phyloP scores from a whole-genome alignment of 2,888 invertebrate species.

The Thecocarcelia acutangulata region DNA sequence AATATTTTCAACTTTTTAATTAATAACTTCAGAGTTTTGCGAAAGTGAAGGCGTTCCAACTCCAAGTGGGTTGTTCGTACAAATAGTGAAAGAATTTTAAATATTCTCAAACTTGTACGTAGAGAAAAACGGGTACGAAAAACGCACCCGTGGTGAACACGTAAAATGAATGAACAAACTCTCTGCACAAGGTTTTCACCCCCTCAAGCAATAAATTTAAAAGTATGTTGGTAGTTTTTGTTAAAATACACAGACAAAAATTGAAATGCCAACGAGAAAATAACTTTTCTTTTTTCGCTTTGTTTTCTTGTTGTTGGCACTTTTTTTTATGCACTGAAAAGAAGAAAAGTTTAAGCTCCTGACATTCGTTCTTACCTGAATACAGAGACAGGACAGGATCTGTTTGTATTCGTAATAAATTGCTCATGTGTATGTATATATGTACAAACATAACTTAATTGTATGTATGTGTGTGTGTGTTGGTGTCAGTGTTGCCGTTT shows the following conservation, averaged over 20 bases:
- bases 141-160: constrained; percentile 37
- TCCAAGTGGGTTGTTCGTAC: constrained; percentile 28
- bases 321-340: constrained; percentile 10
- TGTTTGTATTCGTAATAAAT: background rate
- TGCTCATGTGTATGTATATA: background rate
- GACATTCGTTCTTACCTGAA: background rate
- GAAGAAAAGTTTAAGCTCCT: background rate
- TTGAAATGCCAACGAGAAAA: constrained; percentile 41
- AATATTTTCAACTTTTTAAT: no score
- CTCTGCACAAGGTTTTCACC: constrained; percentile 63
- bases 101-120: constrained; percentile 32
- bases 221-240: constrained; percentile 24
- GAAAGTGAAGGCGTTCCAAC: no score
- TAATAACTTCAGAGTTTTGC: no score
- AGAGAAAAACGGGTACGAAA: constrained; percentile 1
- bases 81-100: constrained; percentile 16
- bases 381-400: constrained; percentile 1
- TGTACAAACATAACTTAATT: background rate
- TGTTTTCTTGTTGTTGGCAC: no score
- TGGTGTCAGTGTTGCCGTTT: background rate
- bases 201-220: constrained; percentile 55
- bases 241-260: constrained; percentile 32
- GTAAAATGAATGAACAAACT: constrained; percentile 46
- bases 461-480: constrained; percentile 5
- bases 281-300: background rate